phyloP scores from a whole-genome alignment of 1,140 invertebrate species.

The Pseudobourletiella spinata region DNA sequence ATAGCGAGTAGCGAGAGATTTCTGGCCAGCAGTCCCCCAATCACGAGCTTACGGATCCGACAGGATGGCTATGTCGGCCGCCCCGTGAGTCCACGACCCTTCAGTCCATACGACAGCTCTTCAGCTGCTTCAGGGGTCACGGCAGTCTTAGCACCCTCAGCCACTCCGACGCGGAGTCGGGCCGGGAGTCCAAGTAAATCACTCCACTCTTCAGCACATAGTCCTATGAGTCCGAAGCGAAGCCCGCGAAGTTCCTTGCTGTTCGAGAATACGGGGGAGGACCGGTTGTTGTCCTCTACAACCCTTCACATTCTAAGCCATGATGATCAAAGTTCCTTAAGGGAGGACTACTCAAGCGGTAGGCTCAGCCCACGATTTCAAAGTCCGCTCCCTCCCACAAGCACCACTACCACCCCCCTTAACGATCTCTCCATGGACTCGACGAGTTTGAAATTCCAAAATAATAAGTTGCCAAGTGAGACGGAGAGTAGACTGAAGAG shows the following conservation, averaged over 20 bases:
- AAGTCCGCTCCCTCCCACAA: too few relatives aligned
- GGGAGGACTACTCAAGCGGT: too few relatives aligned
- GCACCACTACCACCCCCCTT: too few relatives aligned
- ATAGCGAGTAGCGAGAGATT: slow-evolving; percentile 45
- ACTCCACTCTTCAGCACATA: not conserved
- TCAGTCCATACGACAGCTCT: slow-evolving; percentile 4
- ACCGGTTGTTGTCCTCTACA: not conserved
- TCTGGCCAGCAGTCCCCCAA: slow-evolving; percentile 45
- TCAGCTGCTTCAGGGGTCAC: not conserved
- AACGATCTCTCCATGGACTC: slow-evolving; percentile 32
- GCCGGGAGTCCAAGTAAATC: not conserved
- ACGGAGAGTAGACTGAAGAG: too few relatives aligned
- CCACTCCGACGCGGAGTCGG: not conserved
- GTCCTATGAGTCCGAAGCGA: slow-evolving; percentile 12
- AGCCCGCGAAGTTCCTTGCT: slow-evolving; percentile 1
- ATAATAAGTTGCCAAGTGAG: too few relatives aligned
- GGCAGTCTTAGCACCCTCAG: not conserved
- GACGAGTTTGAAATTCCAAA: too few relatives aligned
- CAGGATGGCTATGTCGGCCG: slow-evolving; percentile 51
- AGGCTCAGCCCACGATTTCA: too few relatives aligned
- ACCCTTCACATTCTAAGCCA: too few relatives aligned
- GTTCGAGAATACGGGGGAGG: slow-evolving; percentile 2
- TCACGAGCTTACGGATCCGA: slow-evolving; percentile 46
- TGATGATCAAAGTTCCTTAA: too few relatives aligned
- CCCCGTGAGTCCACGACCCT: slow-evolving; percentile 18